phyloP scores from a whole-genome alignment of 2,888 invertebrate species.

The Rosalia funebris region DNA sequence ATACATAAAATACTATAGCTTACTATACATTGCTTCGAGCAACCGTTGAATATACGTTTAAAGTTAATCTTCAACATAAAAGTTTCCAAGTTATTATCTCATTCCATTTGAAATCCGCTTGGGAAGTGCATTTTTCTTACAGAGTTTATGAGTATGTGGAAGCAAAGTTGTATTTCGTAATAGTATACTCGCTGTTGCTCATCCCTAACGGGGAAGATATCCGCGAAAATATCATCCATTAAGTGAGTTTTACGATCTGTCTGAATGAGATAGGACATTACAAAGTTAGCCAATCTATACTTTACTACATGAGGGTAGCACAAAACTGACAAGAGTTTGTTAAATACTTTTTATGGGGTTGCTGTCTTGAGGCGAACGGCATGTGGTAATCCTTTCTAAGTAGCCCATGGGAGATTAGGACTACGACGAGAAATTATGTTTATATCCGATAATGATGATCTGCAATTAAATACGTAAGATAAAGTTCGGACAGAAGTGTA shows the following conservation, averaged over 20 bases:
- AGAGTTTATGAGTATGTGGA: slow-evolving; percentile 43
- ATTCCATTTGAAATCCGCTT: slow-evolving; percentile 34
- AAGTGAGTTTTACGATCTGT: slow-evolving; percentile 60
- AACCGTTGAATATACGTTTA: slow-evolving; percentile 30
- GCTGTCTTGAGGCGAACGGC: slow-evolving; percentile 45
- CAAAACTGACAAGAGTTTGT: slow-evolving; percentile 45
- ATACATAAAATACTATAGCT: no score
- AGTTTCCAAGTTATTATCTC: slow-evolving; percentile 40
- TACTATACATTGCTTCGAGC: no score
- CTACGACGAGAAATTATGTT: neutral
- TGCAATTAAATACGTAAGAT: no score
- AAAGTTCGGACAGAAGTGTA: no score
- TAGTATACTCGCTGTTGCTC: slow-evolving; percentile 44
- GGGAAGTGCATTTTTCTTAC: slow-evolving; percentile 41
- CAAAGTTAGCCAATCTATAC: slow-evolving; percentile 63
- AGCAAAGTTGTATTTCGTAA: slow-evolving; percentile 48
- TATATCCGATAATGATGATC: neutral
- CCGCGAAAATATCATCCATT: slow-evolving; percentile 58
- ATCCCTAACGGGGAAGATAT: slow-evolving; percentile 50
- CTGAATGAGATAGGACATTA: slow-evolving; percentile 61
- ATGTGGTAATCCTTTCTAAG: slow-evolving; percentile 36
- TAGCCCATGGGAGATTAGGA: slow-evolving; percentile 2
- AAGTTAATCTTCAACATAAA: slow-evolving; percentile 41
- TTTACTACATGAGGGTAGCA: slow-evolving; percentile 54
- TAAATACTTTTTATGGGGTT: slow-evolving; percentile 52